Evolutionary conservation across 2,888 invertebrate genomes (phyloP).

Genomic region (Quadriops clusia): DNA sequence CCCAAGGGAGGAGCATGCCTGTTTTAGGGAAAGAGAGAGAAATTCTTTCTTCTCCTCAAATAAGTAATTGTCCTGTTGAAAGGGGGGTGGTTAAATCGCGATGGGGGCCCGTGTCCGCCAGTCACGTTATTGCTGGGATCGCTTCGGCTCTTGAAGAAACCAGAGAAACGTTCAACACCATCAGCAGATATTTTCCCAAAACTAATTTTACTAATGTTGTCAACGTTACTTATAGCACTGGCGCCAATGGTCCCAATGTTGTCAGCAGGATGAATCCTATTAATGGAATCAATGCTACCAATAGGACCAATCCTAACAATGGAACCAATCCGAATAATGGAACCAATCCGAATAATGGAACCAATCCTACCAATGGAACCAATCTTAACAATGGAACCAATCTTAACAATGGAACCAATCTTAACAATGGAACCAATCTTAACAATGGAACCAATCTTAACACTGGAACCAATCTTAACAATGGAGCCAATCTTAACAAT

Average conservation of each 20-base stretch:
- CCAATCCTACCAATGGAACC: no score
- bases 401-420: no score
- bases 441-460: slow-evolving; percentile 12
- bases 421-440: no score
- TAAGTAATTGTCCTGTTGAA: slow-evolving; percentile 48
- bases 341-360: no score
- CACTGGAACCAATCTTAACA: slow-evolving; percentile 4
- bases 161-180: slow-evolving; percentile 31
- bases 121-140: slow-evolving; percentile 47
- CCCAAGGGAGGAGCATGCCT: slow-evolving; percentile 19
- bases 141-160: slow-evolving; percentile 51
- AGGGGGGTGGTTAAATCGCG: slow-evolving; percentile 51
- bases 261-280: no score
- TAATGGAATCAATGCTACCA: no score
- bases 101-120: slow-evolving; percentile 49
- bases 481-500: no score
- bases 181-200: not conserved
- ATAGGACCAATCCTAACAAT: no score
- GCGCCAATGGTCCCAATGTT: not conserved
- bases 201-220: slow-evolving; percentile 8
- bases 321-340: slow-evolving; percentile 11
- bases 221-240: slow-evolving; percentile 1
- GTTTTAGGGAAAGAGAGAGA: slow-evolving; percentile 11
- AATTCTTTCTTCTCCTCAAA: slow-evolving; percentile 7
- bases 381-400: slow-evolving; percentile 9